Evolutionary conservation across 2,888 invertebrate species (phyloP), one percentile per base, ranked within the genome.

Genomic region (Plemyria rubiginata): DNA sequence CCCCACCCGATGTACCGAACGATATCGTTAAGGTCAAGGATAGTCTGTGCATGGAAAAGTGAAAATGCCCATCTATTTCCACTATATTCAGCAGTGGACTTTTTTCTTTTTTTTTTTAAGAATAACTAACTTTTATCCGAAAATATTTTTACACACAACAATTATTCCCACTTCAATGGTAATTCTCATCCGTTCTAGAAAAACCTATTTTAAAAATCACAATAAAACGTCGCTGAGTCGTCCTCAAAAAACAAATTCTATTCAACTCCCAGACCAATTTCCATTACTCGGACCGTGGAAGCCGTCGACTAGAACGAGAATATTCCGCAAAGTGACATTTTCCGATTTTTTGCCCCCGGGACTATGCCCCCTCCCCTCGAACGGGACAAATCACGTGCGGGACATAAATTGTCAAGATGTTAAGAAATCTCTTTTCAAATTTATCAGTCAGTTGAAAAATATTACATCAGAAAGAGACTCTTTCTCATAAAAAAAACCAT

Each of bases 221-320:
- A 54, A 49, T 46, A 46, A 46, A 45, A 36, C 36, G 32, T 57
- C 43, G 45, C 15, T 15, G 28, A 22, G 43, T 41, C 48, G 43
- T 49, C 48, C 52, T 52, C 55, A 56, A 52, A 52, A 64, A 53
- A 56, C 50, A 60, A 64, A 60, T 56, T 55, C 48, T 57, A 54
- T 60, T 50, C 64, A 60, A 56, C 38, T 60, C 60, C 64, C 63
- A 43, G 32, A 53, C 52, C 55, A 53, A 60, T 57, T 56, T 57
- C 49, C 45, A 64, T 56, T 55, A 63, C 46, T 60, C 53, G 56
- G 60, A 49, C 60, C 45, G 53, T 53, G 45, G 60, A 60, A 64
- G 53, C 52, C 60, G 43, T 54, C 56, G 55, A 55, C 51, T 51
- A 52, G 52, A 62, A 57, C 29, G 45, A 4, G 28, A 41, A 57